Evolutionary conservation across 2,113 vertebrate genomes (phyloP).

Genomic region (Eclectus roratus): DNA sequence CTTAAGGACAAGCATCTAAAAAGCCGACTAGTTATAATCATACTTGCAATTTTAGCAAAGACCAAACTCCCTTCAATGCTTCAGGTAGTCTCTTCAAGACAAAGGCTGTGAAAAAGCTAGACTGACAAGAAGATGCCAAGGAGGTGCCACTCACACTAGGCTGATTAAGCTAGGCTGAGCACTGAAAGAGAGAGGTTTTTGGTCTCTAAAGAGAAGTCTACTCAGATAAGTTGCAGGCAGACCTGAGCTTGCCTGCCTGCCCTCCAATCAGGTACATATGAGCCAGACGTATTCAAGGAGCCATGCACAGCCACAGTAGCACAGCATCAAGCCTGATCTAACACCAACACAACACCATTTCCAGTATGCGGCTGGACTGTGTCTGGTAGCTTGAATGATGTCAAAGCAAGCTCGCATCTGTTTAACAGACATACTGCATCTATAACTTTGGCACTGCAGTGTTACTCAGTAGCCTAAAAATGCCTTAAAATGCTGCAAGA

Average conservation of each 20-base stretch:
- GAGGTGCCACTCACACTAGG: neutral
- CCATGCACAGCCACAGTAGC: neutral
- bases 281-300: neutral
- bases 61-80: neutral
- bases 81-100: neutral
- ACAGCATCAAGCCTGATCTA: neutral
- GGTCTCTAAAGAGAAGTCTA: neutral
- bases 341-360: neutral
- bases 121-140: neutral
- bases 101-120: neutral
- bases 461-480: neutral
- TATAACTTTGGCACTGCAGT: neutral
- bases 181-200: neutral
- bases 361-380: neutral
- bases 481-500: neutral
- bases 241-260: neutral
- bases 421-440: neutral
- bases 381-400: neutral
- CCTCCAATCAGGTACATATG: neutral
- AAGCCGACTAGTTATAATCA: neutral
- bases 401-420: neutral
- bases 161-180: neutral
- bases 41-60: neutral
- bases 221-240: neutral
- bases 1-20: neutral